Evolutionary conservation across 2,113 vertebrate genomes (phyloP).

Genomic region (Etheostoma cragini): DNA sequence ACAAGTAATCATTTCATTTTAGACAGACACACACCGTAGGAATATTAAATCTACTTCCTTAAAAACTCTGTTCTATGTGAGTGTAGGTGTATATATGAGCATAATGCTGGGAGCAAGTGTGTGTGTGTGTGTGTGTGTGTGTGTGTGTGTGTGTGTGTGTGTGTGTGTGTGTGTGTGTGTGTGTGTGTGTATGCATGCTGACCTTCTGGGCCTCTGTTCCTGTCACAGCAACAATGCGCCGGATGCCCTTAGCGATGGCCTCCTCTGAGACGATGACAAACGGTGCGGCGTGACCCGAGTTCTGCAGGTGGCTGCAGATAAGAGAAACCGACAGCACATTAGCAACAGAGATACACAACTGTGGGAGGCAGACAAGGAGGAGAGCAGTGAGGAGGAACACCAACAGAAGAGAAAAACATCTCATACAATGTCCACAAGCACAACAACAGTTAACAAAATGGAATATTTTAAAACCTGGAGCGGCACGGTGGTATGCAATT

Average conservation of each 20-base stretch:
- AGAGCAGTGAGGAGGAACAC: constrained; percentile 5
- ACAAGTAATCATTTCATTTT: not conserved
- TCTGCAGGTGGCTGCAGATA: constrained; percentile 91
- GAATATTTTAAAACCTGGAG: constrained; percentile 2
- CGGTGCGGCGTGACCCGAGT: constrained; percentile 89
- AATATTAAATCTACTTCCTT: not conserved
- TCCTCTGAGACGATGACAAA: constrained; percentile 97
- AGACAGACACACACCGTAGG: not conserved
- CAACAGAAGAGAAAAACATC: constrained; percentile 15
- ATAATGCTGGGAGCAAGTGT: not conserved
- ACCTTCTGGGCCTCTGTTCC: constrained; percentile 96
- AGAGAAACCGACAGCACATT: constrained; percentile 47
- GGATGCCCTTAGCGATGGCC: constrained; percentile 98
- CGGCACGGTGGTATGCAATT: not conserved
- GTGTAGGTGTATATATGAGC: constrained; percentile 2
- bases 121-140: not conserved
- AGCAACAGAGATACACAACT: constrained; percentile 3
- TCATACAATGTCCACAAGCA: constrained; percentile 5
- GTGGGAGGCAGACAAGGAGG: constrained; percentile 13
- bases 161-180: not conserved
- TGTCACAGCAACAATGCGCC: constrained; percentile 95
- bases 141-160: constrained; percentile 15
- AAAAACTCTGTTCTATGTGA: not conserved
- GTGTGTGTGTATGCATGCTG: constrained; percentile 6
- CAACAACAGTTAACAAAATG: constrained; percentile 1